Conservation (phyloP, 2,888 invertebrate genomes). For the Lasiommata megera region DNA sequence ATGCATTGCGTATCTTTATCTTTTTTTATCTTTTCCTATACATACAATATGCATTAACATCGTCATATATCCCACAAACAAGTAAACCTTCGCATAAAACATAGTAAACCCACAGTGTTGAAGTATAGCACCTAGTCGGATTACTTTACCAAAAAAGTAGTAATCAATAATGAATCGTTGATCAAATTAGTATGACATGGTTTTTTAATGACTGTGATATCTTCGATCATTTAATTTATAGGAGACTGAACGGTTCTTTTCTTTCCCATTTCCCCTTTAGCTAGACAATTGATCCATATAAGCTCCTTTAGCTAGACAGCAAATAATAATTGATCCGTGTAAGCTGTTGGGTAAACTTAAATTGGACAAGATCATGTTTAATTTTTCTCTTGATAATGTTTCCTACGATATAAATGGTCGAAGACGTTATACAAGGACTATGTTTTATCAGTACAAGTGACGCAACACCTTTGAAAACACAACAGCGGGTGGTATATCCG, state of each 20-base stretch:
- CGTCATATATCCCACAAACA: neutral
- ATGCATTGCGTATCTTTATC: too few species aligned
- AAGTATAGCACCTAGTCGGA: constrained; percentile 23
- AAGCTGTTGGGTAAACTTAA: too few species aligned
- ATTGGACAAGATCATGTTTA: too few species aligned
- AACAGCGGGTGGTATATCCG: constrained; percentile 12
- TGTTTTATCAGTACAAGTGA: constrained; percentile 15
- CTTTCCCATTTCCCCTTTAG: too few species aligned
- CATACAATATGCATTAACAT: too few species aligned
- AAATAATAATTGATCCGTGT: too few species aligned
- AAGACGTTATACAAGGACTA: neutral
- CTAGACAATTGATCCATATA: too few species aligned
- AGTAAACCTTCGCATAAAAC: neutral
- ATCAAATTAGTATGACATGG: constrained; percentile 10
- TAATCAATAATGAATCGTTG: neutral
- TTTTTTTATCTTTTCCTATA: too few species aligned
- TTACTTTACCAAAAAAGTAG: constrained; percentile 12
- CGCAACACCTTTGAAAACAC: constrained; percentile 13
- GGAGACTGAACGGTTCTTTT: neutral
- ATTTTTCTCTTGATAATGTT: neutral
- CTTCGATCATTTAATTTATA: neutral
- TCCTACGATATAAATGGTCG: neutral
- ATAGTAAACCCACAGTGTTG: neutral
- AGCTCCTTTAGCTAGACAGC: too few species aligned
- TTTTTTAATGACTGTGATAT: neutral